Percentiles rank a stretch among this genome's conserved stretches.
These are phyloP conservation scores for Charadrius vociferus DNA, from an alignment of 2,113 vertebrate genomes.

Conservation along the genomic window DNA sequence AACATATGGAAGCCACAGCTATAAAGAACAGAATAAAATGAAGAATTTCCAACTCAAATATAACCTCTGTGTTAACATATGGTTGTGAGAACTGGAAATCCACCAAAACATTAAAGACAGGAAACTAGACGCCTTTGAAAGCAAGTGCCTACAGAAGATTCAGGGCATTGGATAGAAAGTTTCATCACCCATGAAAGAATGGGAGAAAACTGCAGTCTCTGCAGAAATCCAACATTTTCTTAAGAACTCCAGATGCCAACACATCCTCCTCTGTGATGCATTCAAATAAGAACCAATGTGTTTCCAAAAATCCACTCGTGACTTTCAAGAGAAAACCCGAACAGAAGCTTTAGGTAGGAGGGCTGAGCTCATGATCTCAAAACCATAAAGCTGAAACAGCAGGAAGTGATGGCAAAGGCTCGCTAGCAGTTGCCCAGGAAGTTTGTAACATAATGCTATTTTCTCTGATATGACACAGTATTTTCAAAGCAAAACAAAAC, in stretches of 20 bases:
- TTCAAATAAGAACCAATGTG: not conserved
- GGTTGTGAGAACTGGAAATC: constrained; percentile 23
- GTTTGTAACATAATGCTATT: not conserved
- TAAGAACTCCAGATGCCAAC: constrained; percentile 3
- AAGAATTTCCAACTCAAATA: constrained; percentile 23
- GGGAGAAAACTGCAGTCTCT: not conserved
- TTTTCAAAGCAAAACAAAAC: not conserved
- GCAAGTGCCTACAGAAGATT: not conserved
- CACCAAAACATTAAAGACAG: constrained; percentile 13
- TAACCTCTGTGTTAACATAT: constrained; percentile 22
- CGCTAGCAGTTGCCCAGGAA: not conserved
- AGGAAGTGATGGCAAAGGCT: not conserved
- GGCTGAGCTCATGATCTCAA: not conserved
- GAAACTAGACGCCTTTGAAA: not conserved
- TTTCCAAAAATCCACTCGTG: constrained; percentile 1
- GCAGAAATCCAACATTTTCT: constrained; percentile 3
- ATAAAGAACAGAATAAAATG: not conserved
- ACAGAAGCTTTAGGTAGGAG: not conserved
- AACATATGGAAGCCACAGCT: not conserved
- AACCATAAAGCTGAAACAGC: not conserved
- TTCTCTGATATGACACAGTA: not conserved
- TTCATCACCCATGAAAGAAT: not conserved
- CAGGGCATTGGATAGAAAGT: not conserved
- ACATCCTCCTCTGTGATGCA: not conserved
- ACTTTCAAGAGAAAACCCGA: not conserved